These are phyloP conservation scores for Phortica magna DNA, from an alignment of 2,888 invertebrate species.

Conservation along the genomic window DNA sequence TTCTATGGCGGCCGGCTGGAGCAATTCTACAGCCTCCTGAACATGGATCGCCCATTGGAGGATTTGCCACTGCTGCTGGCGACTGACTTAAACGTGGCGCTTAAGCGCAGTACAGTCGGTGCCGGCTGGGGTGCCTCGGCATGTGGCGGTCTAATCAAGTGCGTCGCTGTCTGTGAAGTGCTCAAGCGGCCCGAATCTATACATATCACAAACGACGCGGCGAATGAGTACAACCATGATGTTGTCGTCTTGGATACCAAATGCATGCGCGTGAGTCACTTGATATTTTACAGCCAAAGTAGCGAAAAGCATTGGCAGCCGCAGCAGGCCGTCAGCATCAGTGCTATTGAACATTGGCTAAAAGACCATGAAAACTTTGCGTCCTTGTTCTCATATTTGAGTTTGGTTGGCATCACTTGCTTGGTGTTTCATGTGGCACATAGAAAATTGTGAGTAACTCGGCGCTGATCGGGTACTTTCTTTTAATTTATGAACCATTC, in stretches of 20 bases:
- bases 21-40: slow-evolving; percentile 82
- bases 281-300: slow-evolving; percentile 56
- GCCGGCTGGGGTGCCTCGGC: slow-evolving; percentile 87
- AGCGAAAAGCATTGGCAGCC: slow-evolving; percentile 73
- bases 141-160: slow-evolving; percentile 87
- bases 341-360: neutral
- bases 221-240: neutral
- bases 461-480: no score
- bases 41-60: slow-evolving; percentile 71
- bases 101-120: slow-evolving; percentile 86
- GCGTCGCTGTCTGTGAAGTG: slow-evolving; percentile 89
- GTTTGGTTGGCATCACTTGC: no score
- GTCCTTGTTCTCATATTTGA: no score
- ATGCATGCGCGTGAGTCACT: slow-evolving; percentile 54
- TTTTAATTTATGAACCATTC: no score
- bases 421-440: no score
- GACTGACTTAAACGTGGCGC: slow-evolving; percentile 85
- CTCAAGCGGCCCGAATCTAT: slow-evolving; percentile 84
- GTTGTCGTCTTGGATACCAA: slow-evolving; percentile 40
- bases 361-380: no score
- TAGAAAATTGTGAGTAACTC: no score
- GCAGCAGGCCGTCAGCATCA: neutral
- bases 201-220: slow-evolving; percentile 76
- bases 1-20: slow-evolving; percentile 90
- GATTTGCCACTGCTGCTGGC: slow-evolving; percentile 86